Conservation (phyloP, 2,888 invertebrate genomes). For the Drosophila greeni region DNA sequence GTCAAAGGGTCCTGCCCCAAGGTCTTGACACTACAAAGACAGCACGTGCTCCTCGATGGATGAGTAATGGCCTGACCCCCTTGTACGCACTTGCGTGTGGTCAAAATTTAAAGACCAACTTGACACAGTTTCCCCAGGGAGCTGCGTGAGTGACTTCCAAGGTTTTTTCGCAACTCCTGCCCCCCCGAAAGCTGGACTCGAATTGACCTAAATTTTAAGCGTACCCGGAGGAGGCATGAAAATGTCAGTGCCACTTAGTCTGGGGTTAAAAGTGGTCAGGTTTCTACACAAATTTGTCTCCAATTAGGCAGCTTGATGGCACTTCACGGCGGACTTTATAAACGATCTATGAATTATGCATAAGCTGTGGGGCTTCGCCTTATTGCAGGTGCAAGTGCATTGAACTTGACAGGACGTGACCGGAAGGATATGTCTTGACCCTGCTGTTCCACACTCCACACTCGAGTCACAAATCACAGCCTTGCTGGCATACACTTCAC, state of each 20-base stretch:
- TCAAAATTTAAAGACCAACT: constrained; percentile 40
- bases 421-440: constrained; percentile 34
- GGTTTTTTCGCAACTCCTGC: constrained; percentile 26
- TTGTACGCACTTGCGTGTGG: constrained; percentile 50
- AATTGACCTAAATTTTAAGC: constrained; percentile 37
- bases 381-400: constrained; percentile 34
- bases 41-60: constrained; percentile 50
- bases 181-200: neutral
- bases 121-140: constrained; percentile 59
- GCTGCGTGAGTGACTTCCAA: constrained; percentile 27
- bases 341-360: constrained; percentile 31
- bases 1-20: constrained; percentile 48
- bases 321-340: neutral
- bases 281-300: neutral
- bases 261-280: constrained; percentile 6
- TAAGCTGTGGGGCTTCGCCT: neutral
- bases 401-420: constrained; percentile 36
- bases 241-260: constrained; percentile 40
- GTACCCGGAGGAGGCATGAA: constrained; percentile 13
- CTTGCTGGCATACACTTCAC: constrained; percentile 27
- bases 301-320: constrained; percentile 7
- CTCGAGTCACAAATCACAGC: constrained; percentile 12
- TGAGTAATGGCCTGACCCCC: constrained; percentile 21
- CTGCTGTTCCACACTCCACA: constrained; percentile 31
- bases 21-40: constrained; percentile 39